Base-by-base conservation (phyloP, 2,797 vertebrate species). In the Sylvilagus floridanus region DNA sequence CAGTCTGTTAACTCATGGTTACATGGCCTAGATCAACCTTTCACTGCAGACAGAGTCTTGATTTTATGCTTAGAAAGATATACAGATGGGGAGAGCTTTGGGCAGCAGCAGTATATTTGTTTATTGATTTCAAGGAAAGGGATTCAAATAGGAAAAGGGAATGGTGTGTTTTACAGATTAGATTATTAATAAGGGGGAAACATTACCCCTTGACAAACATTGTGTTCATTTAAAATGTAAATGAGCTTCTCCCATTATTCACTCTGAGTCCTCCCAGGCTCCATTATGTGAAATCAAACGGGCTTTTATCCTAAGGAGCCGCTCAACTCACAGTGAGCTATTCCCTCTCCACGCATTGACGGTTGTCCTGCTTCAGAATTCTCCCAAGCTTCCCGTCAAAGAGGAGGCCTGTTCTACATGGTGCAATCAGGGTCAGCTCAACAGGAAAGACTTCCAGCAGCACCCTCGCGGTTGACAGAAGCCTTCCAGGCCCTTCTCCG, bases 161-260 rank as follows among this genome's bases (percentile, higher is more conserved):
- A 84, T 57, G 42, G 5, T 68, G 7, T 78, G 28, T 88, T 94
- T 95, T 93, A 79, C 68, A 89, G 35, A 90, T 91, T 75, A 35
- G 19, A 32, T 87, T 72, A 65, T 76, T 69, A 57, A 57, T 57
- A 57, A 72, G n/a, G 62, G 87, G 60, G 32, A 82, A 88, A 62
- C 22, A 76, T 47, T 50, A 21, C 73, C 60, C 84, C 32, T 47
- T 32, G 78, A 50, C 78, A 95, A 93, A 94, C 83, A 94, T 94
- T 96, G 92, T 97, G 89, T 97, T 98, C 83, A 97, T 98, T 98
- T 97, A 97, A 98, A 98, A 98, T 97, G 97, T 65, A 98, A 97
- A 98, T 97, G 73, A 98, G 90, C 50, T 94, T 88, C 90, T 76
- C 50, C 19, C 0, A 75, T 95, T 32, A 42, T 96, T 35, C 2